A percentile compares a stretch with the other conserved stretches of the same genome.
Conservation (phyloP, 2,113 vertebrate species). For the Corynorhinus townsendii region DNA sequence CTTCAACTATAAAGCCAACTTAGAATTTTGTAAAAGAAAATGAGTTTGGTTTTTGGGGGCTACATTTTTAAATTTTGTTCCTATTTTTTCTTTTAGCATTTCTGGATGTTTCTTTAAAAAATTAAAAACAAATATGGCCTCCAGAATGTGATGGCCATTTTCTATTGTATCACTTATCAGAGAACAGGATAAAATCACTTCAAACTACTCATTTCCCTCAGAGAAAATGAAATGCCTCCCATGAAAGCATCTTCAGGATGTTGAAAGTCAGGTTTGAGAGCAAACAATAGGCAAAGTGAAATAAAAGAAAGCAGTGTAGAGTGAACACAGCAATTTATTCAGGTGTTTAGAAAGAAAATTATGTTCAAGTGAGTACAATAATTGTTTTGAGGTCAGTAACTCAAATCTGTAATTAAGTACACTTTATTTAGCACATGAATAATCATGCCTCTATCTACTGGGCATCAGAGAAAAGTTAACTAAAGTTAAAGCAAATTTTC, state of each 20-base stretch:
- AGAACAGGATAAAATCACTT: conserved; percentile 47
- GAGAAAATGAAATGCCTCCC: conserved; percentile 21
- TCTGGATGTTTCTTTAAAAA: not conserved
- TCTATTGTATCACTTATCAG: conserved; percentile 42
- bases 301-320: conserved; percentile 41
- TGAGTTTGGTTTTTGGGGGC: not conserved
- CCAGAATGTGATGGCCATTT: conserved; percentile 21
- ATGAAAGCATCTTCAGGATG: conserved; percentile 36
- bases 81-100: not conserved
- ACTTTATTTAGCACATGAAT: conserved; percentile 52
- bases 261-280: conserved; percentile 45
- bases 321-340: conserved; percentile 61
- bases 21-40: not conserved
- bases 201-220: conserved; percentile 55
- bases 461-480: conserved; percentile 18
- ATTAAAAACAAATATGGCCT: not conserved
- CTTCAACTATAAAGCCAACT: not conserved
- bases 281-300: conserved; percentile 60
- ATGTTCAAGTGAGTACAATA: conserved; percentile 20
- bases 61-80: not conserved
- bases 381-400: conserved; percentile 67
- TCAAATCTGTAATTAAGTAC: conserved; percentile 65
- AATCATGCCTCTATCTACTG: conserved; percentile 14
- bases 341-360: conserved; percentile 64
- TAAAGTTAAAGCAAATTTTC: conserved; percentile 26